These are phyloP conservation scores for Zeuzera pyrina DNA, from an alignment of 2,888 invertebrate species.

Conservation along the genomic window DNA sequence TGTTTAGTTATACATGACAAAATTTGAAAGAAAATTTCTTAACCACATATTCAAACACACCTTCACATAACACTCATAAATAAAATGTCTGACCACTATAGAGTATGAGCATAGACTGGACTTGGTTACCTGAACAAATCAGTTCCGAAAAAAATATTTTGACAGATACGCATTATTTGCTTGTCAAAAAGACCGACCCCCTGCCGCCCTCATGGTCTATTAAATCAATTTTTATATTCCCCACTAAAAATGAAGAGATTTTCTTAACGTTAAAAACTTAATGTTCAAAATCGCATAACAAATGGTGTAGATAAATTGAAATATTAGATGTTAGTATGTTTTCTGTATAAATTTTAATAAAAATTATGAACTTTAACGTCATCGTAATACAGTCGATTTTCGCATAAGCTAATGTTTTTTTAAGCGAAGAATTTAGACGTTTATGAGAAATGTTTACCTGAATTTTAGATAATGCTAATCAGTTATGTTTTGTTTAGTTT, in stretches of 20 bases:
- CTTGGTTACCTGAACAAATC: conserved; percentile 49
- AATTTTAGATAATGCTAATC: conserved; percentile 54
- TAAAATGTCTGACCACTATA: conserved; percentile 33
- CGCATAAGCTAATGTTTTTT: conserved; percentile 5
- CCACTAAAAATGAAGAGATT: too few species aligned
- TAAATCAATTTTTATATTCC: too few species aligned
- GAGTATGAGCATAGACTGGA: conserved; percentile 37
- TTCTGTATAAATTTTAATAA: background rate
- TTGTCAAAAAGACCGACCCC: conserved; percentile 54
- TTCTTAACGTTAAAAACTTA: too few species aligned
- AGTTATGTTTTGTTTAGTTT: conserved; percentile 56
- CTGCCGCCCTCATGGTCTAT: conserved; percentile 28
- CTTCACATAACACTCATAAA: too few species aligned
- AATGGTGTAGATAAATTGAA: too few species aligned
- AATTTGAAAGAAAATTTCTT: too few species aligned
- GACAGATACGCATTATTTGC: conserved; percentile 50
- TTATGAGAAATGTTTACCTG: conserved; percentile 54
- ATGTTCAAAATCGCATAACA: too few species aligned
- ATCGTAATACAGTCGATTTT: conserved; percentile 11
- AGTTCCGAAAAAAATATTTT: conserved; percentile 41
- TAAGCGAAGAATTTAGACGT: conserved; percentile 37
- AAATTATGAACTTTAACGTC: conserved; percentile 12
- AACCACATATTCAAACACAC: too few species aligned
- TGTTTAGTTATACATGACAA: too few species aligned
- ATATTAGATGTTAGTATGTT: too few species aligned